Percentiles rank a stretch among this genome's conserved stretches.
Conservation (phyloP, 1,140 invertebrate species). For the Cryptotermes secundus region DNA sequence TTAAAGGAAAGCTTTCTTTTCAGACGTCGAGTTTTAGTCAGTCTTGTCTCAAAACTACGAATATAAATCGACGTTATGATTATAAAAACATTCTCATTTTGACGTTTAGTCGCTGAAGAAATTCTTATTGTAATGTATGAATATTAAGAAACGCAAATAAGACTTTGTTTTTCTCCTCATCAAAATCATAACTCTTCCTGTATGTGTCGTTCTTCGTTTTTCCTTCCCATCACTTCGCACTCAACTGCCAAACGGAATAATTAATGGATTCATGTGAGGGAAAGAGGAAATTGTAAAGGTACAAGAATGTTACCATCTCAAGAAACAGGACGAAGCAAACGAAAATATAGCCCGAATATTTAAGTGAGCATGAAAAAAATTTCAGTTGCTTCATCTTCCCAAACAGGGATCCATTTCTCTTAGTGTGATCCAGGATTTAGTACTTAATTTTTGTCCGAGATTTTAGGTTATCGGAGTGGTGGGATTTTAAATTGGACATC, state of each 20-base stretch:
- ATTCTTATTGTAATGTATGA: conserved; percentile 1
- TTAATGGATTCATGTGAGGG: background rate
- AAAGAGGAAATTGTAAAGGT: background rate
- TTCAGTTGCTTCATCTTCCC: too few relatives aligned
- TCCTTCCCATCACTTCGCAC: background rate
- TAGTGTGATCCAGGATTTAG: too few relatives aligned
- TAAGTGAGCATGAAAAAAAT: too few relatives aligned
- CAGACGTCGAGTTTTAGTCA: background rate
- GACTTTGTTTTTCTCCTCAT: conserved; percentile 3
- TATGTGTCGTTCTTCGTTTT: background rate
- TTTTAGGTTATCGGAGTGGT: too few relatives aligned
- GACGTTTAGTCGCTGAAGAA: background rate
- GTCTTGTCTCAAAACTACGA: background rate
- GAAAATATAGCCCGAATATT: background rate
- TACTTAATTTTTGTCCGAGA: too few relatives aligned
- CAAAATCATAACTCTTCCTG: background rate
- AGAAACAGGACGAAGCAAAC: background rate
- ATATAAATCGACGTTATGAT: conserved; percentile 8
- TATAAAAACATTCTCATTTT: background rate
- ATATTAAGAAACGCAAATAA: conserved; percentile 18
- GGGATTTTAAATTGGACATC: too few relatives aligned
- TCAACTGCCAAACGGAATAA: background rate
- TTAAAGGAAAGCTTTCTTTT: background rate
- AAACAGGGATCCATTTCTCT: too few relatives aligned
- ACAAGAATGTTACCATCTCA: background rate